These are phyloP conservation scores for Tortrix viridana DNA, from an alignment of 2,888 invertebrate genomes.

Conservation along the genomic window DNA sequence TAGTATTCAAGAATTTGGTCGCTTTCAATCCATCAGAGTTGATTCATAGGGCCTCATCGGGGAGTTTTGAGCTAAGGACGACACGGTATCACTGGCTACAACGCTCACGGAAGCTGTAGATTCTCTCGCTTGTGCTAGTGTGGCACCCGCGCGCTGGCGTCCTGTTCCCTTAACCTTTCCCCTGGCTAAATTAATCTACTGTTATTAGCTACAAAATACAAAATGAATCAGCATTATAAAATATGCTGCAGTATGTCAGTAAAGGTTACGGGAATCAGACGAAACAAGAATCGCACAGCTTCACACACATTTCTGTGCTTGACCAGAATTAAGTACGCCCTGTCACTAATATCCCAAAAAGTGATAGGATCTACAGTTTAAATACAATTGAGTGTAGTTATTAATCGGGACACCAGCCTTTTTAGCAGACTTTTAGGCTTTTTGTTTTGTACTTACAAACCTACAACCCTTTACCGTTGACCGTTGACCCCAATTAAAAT, in stretches of 20 bases:
- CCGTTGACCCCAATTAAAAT: neutral
- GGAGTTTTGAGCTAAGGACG: neutral
- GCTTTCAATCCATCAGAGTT: constrained; percentile 6
- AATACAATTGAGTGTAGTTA: too few relatives aligned
- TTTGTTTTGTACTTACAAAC: constrained; percentile 8
- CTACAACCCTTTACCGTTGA: neutral
- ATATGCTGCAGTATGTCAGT: neutral
- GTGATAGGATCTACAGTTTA: constrained; percentile 62
- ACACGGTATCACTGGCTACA: constrained; percentile 20
- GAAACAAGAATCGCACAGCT: constrained; percentile 37
- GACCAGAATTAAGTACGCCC: neutral
- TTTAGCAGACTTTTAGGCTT: too few relatives aligned
- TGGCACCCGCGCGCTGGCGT: constrained; percentile 7
- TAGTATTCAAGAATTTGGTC: neutral
- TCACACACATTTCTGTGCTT: constrained; percentile 16
- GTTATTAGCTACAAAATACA: neutral
- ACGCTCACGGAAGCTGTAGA: constrained; percentile 58
- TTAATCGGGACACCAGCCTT: too few relatives aligned
- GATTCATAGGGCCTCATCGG: neutral
- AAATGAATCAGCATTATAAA: neutral
- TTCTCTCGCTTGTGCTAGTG: constrained; percentile 60
- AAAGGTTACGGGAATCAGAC: constrained; percentile 13
- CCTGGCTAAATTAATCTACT: neutral
- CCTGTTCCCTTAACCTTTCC: constrained; percentile 4
- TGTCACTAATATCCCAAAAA: constrained; percentile 32